Evolutionary conservation across 1,140 invertebrate species (phyloP).

Genomic region (Cydia amplana): DNA sequence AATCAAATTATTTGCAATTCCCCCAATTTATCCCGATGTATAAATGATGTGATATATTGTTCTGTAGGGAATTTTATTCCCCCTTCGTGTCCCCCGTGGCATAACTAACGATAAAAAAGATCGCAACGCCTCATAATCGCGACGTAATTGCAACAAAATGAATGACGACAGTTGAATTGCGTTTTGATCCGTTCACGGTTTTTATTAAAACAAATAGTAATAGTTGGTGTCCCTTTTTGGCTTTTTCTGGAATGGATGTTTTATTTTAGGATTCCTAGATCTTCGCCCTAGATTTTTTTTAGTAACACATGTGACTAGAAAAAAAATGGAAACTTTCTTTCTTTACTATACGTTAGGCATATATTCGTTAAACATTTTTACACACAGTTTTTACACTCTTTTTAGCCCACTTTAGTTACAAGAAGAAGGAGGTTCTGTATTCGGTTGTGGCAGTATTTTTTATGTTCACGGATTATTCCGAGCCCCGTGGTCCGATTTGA

Average conservation of each 20-base stretch:
- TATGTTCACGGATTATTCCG: too few species aligned
- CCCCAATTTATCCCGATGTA: constrained; percentile 27
- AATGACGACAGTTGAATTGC: constrained; percentile 15
- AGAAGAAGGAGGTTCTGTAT: too few species aligned
- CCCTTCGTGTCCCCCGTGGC: constrained; percentile 9
- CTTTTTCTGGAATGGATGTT: background rate
- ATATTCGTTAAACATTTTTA: too few species aligned
- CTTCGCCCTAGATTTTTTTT: too few species aligned
- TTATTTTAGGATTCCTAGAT: background rate
- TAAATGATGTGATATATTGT: constrained; percentile 30
- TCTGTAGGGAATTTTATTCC: constrained; percentile 21
- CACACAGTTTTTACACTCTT: too few species aligned
- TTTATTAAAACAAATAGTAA: constrained; percentile 23
- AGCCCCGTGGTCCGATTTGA: too few species aligned
- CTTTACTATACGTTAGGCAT: too few species aligned
- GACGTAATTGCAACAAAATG: constrained; percentile 57
- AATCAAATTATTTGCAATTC: constrained; percentile 24
- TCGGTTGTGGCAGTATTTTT: too few species aligned
- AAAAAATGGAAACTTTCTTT: too few species aligned
- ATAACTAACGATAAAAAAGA: constrained; percentile 51
- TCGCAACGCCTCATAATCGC: constrained; percentile 56
- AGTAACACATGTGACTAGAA: too few species aligned
- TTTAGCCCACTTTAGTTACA: too few species aligned
- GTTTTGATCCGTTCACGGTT: constrained; percentile 13
- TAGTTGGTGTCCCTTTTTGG: background rate